A percentile compares a stretch with the other conserved stretches of the same genome.
phyloP scores from a whole-genome alignment of 2,888 invertebrate genomes.

The Neoitamus cyanurus region DNA sequence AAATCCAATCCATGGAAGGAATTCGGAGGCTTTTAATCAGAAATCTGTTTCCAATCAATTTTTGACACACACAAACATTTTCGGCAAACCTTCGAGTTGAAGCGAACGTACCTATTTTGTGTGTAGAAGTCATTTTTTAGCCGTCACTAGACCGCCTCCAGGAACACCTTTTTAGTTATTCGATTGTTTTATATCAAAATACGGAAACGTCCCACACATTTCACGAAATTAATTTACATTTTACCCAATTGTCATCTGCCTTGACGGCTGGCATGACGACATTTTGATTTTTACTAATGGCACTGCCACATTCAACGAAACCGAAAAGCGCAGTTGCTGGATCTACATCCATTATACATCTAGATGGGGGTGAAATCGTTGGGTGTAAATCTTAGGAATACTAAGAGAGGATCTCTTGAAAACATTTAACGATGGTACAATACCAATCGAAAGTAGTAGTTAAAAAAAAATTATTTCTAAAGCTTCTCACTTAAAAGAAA shows the following conservation, averaged over 20 bases:
- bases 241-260: conserved; percentile 50
- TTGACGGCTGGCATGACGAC: conserved; percentile 56
- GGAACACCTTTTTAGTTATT: neutral
- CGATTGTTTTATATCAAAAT: conserved; percentile 19
- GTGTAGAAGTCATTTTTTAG: conserved; percentile 54
- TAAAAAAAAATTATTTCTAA: no score
- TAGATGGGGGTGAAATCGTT: neutral
- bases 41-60: neutral
- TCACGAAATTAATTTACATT: conserved; percentile 47
- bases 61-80: conserved; percentile 11
- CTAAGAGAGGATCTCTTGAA: neutral
- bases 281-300: conserved; percentile 53
- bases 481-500: no score
- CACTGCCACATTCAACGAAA: neutral
- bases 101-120: conserved; percentile 54
- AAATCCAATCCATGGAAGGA: neutral
- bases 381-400: neutral
- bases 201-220: conserved; percentile 26
- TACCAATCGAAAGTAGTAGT: neutral
- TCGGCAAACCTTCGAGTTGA: neutral
- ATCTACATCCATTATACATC: neutral
- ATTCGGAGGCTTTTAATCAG: neutral
- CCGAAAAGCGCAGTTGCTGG: neutral
- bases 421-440: neutral
- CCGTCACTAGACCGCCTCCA: conserved; percentile 10